Conservation (phyloP, 2,113 vertebrate genomes). For the Sturnira hondurensis region DNA sequence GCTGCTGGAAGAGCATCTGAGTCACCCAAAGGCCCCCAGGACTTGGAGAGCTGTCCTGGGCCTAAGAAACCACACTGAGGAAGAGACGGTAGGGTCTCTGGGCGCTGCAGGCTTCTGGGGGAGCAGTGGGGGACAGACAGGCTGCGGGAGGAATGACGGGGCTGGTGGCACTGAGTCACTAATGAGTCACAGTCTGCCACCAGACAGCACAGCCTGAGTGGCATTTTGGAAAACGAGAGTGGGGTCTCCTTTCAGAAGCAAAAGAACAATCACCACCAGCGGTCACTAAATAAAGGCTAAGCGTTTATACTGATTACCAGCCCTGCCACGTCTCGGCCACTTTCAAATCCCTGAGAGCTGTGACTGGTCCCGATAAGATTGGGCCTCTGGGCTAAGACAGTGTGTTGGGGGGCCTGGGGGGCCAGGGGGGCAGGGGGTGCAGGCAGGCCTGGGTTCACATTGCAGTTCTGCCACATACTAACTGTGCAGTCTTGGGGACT, state of each 20-base stretch:
- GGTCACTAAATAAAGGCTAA: neutral
- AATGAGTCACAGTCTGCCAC: constrained; percentile 40
- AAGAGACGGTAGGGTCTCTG: neutral
- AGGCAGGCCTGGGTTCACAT: neutral
- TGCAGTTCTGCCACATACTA: neutral
- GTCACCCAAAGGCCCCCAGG: neutral
- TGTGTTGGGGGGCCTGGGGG: too few species aligned
- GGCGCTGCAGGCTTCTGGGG: constrained; percentile 16
- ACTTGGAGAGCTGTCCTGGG: neutral
- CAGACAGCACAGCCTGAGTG: neutral
- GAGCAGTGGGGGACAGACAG: neutral
- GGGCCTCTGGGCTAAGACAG: neutral
- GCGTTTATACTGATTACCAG: constrained; percentile 31
- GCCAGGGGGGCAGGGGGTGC: neutral
- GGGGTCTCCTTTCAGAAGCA: neutral
- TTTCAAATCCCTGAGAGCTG: neutral
- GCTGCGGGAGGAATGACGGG: neutral
- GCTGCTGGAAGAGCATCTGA: neutral
- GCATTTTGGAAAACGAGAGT: constrained; percentile 25
- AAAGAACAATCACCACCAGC: neutral
- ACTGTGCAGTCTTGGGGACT: neutral
- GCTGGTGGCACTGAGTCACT: constrained; percentile 25
- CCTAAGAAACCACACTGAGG: neutral
- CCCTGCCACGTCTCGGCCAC: neutral
- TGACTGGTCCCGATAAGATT: neutral